Evolutionary conservation across 2,113 vertebrate genomes (phyloP).

Genomic region (Cephalopterus ornatus): DNA sequence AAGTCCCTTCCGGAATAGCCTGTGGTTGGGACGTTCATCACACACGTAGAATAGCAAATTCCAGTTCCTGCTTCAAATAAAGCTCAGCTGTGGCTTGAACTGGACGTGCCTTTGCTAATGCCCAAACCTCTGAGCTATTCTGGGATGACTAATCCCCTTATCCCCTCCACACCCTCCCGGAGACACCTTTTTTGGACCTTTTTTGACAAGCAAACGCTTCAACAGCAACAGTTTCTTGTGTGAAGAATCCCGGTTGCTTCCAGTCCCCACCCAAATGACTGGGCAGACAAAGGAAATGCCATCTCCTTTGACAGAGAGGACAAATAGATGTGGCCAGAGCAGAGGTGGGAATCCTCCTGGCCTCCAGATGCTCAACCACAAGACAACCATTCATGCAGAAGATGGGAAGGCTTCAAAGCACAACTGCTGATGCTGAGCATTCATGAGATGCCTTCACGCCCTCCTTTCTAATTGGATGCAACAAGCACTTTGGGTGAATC

Average conservation of each 20-base stretch:
- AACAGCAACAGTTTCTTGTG: not conserved
- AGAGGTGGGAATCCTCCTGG: not conserved
- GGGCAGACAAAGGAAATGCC: conserved; percentile 12
- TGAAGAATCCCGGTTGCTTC: not conserved
- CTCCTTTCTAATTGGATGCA: not conserved
- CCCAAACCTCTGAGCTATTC: not conserved
- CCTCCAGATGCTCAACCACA: not conserved
- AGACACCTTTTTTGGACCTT: not conserved
- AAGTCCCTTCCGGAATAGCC: not conserved
- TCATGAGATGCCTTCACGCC: not conserved
- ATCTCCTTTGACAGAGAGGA: not conserved
- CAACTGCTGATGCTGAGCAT: not conserved
- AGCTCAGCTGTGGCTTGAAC: not conserved
- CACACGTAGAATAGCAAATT: not conserved
- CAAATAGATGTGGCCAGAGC: not conserved
- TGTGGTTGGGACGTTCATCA: not conserved
- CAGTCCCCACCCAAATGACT: not conserved
- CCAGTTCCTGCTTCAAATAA: not conserved
- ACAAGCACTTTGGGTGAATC: not conserved
- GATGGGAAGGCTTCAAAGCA: not conserved
- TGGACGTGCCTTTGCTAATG: not conserved
- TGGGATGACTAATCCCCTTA: not conserved
- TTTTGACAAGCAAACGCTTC: not conserved
- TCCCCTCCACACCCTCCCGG: not conserved
- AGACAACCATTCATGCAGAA: not conserved